phyloP scores from a whole-genome alignment of 2,113 vertebrate species.

The Hyperoodon ampullatus region DNA sequence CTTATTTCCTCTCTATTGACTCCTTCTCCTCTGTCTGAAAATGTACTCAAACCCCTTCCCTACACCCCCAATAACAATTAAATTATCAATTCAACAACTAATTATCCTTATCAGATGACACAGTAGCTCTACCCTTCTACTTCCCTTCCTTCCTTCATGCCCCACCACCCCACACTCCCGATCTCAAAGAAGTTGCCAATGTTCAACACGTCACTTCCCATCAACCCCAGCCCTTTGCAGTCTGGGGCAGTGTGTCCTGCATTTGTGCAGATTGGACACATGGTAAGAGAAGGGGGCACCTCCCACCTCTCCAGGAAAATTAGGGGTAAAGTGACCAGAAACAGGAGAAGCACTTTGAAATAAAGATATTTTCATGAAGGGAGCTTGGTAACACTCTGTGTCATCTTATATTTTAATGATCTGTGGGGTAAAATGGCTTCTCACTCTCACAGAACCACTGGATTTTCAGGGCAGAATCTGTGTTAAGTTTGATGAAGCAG shows the following conservation, averaged over 20 bases:
- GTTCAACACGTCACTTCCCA: neutral
- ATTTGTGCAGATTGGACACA: neutral
- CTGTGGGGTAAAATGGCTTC: neutral
- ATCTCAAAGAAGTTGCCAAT: neutral
- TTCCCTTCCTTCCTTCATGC: neutral
- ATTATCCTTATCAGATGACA: neutral
- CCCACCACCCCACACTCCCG: neutral
- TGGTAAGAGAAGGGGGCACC: neutral
- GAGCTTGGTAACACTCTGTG: neutral
- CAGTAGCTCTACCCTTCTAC: neutral
- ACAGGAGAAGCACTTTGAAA: neutral
- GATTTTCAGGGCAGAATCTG: neutral
- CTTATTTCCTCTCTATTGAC: neutral
- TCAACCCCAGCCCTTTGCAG: neutral
- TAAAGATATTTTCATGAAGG: neutral
- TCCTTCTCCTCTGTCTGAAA: neutral
- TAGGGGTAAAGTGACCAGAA: neutral
- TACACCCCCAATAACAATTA: too few species aligned
- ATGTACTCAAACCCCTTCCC: neutral
- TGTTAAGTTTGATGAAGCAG: neutral
- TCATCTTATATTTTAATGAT: neutral
- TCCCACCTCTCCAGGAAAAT: neutral
- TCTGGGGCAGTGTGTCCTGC: neutral
- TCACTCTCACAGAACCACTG: neutral
- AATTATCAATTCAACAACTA: neutral